A percentile compares a stretch with the other conserved stretches of the same genome.
Conservation (phyloP, 2,797 vertebrate genomes). For the Xenentodon cancila region DNA sequence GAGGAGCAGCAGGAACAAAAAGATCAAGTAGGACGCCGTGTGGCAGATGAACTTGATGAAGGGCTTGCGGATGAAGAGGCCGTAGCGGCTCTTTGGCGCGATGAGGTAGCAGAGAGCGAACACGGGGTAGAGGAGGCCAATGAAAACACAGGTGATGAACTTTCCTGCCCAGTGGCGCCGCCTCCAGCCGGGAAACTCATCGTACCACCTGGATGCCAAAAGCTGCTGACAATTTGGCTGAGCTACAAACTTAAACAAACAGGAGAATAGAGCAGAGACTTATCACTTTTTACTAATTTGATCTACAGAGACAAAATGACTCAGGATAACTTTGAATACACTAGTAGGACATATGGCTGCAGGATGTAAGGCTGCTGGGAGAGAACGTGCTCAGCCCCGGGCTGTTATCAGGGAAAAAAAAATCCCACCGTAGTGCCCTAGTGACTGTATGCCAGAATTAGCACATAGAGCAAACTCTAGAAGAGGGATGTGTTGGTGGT, state of each 20-base stretch:
- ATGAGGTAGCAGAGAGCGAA: conserved; percentile 97
- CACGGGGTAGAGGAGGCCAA: conserved; percentile 93
- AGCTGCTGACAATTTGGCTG: conserved; percentile 99
- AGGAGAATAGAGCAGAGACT: background rate
- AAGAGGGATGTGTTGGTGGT: conserved; percentile 25
- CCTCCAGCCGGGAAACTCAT: conserved; percentile 98
- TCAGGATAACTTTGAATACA: conserved; percentile 4
- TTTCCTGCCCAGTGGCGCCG: conserved; percentile 97
- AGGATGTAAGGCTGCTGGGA: conserved; percentile 9
- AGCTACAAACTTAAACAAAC: conserved; percentile 90
- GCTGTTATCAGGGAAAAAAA: conserved; percentile 13
- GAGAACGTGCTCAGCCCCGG: conserved; percentile 10
- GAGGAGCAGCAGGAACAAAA: conserved; percentile 94
- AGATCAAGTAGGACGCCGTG: conserved; percentile 98
- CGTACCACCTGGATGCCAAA: conserved; percentile 96
- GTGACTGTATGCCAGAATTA: conserved; percentile 18
- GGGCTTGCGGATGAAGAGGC: conserved; percentile 97
- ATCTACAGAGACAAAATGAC: conserved; percentile 4
- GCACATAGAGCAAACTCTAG: conserved; percentile 1
- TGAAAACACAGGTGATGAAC: conserved; percentile 94
- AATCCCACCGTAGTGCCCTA: conserved; percentile 1
- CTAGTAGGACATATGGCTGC: background rate
- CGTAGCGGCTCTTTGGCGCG: conserved; percentile 94
- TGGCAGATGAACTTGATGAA: conserved; percentile 99
- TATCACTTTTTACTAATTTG: conserved; percentile 9